Evolutionary conservation across 2,888 invertebrate species (phyloP).

Genomic region (Leistus spinibarbis): DNA sequence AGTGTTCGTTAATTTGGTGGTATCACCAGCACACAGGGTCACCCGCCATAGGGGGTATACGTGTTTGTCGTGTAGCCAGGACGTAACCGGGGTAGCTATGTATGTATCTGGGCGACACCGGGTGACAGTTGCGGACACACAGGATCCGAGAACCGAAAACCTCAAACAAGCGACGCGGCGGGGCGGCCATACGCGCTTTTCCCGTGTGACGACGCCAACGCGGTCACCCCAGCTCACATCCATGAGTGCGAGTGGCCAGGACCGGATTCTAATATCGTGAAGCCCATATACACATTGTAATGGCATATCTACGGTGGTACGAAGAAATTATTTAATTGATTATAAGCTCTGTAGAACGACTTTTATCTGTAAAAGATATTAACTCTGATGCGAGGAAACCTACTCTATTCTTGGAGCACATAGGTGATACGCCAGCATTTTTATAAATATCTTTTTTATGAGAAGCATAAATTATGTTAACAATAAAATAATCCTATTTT

Average conservation of each 20-base stretch:
- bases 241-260: neutral
- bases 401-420: no score
- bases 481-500: no score
- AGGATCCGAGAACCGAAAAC: neutral
- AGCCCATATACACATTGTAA: no score
- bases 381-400: no score
- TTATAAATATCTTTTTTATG: no score
- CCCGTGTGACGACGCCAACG: neutral
- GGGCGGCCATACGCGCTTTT: neutral
- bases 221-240: neutral
- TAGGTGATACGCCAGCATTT: no score
- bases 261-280: no score
- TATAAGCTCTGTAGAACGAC: no score
- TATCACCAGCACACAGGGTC: neutral
- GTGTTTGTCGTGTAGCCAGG: neutral
- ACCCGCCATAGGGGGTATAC: neutral
- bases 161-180: neutral
- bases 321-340: no score
- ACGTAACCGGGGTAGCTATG: neutral
- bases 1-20: neutral
- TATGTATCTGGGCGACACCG: neutral
- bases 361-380: no score
- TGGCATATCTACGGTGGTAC: no score
- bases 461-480: no score
- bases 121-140: neutral